Base-by-base conservation (phyloP, 2,797 vertebrate genomes). In the Aplochiton taeniatus region DNA sequence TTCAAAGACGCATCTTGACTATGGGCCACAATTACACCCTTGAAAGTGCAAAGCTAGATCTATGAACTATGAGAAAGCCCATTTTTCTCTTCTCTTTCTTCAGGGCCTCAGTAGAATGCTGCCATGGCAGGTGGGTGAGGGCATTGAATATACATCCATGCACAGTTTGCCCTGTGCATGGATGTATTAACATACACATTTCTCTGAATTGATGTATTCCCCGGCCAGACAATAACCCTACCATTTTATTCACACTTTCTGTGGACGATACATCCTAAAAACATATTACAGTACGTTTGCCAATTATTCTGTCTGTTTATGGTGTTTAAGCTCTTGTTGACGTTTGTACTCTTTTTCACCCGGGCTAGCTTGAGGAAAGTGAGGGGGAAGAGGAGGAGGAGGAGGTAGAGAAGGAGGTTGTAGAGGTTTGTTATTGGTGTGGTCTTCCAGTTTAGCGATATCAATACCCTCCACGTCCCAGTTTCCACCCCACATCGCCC, bases 361-460 rank as follows among this genome's bases (percentile, higher is more conserved):
- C 66, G 66, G 44, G 67, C 61, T 72, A 90, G 87, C 81, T 81
- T 80, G 85, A 88, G 70, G 89, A 90, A 66, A 87, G 71, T 81
- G 89, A 88, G 69, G 86, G 86, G 19, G 84, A 88, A 46, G 80
- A 82, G 49, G 72, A 61, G 50, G 65, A 63, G 20, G 54, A 47
- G 16, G 70, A 82, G 63, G 83, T 84, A 61, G 73, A 83, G 76
- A 81, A 72, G 68, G 63, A 80, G 63, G 56, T 78, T 64, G 65
- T 71, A 65, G 80, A 89, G 90, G 88, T 91, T 89, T 86, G 89
- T 89, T 75, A 50, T 42, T 54, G 51, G 14, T 49, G 44, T 20
- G 14, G 19, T 42, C 17, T 31, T 8, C 42, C 19, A 31, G 20
- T 42, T 14, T n/a, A 18, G 5, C 8, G 8, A n/a, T 0, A 8